A percentile compares a stretch with the other conserved stretches of the same genome.
Conservation (phyloP, 2,797 vertebrate genomes). For the Hozukius guyotensis region DNA sequence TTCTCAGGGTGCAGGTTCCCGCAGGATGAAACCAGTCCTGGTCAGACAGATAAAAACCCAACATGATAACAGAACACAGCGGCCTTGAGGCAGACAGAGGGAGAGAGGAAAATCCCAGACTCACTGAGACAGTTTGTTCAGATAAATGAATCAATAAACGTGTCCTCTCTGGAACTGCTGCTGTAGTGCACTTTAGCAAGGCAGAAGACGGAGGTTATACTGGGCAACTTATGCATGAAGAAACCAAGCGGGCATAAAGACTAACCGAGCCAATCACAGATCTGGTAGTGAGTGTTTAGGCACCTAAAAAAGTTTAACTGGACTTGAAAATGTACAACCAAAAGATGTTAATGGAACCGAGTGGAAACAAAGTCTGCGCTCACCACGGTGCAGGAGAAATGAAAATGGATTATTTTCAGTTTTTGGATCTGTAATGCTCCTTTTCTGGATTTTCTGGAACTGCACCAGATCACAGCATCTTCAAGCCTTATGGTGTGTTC, state of each 20-base stretch:
- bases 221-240: too few species aligned
- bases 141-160: neutral
- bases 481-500: too few species aligned
- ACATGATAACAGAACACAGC: constrained; percentile 22
- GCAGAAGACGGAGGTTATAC: neutral
- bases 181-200: neutral
- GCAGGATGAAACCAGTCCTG: constrained; percentile 28
- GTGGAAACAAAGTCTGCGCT: neutral
- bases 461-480: neutral
- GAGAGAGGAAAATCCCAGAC: neutral
- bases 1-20: constrained; percentile 24
- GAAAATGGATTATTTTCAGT: neutral
- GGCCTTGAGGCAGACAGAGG: constrained; percentile 33
- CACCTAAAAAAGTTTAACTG: neutral
- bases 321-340: neutral
- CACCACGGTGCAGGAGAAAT: neutral
- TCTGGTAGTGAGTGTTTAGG: neutral
- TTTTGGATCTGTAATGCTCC: neutral
- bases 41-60: constrained; percentile 18
- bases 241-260: neutral
- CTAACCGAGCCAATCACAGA: neutral
- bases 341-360: neutral
- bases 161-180: neutral
- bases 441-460: neutral
- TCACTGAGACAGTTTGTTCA: neutral